Base-by-base conservation (phyloP, 35 echinoderm and acorn worm species). In the Eucidaris tribuloides region DNA sequence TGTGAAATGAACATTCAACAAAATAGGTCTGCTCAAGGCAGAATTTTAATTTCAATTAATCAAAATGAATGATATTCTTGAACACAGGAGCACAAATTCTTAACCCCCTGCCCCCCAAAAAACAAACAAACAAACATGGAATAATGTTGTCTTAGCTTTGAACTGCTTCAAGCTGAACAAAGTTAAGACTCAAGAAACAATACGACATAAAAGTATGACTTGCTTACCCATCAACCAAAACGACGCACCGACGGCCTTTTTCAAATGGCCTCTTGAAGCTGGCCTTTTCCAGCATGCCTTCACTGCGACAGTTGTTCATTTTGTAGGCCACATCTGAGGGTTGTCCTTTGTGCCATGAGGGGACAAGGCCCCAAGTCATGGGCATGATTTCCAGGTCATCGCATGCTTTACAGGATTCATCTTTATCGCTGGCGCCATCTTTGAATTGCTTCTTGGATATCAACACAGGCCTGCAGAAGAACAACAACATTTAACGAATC, bases 311-410 rank as follows among this genome's bases (percentile, higher is more conserved):
- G 61, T 99, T 99, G 58, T 93, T 99, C 87, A 92, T 99, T 70
- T 92, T 93, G 91, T 90, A 99, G 14, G 86, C 45, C 41, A 99
- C 28, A 27, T 56, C 48, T 32, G 40, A 66, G 15, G 90, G 89
- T 60, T 92, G 62, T 35, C 96, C 96, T 80, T 99, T 93, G 58
- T 99, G 96, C 90, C 96, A 99, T 5, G 86, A 83, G 11, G 96
- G 96, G 2, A 99, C 96, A 28, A 99, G 80, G 32, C 96, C 96
- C 96, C 96, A 99, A 29, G 89, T 87, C 96, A 99, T 99, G 31
- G 86, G 78, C 7, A 76, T 86, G 17, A 99, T 80, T 31, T 79
- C 65, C 29, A 66, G 76, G 23, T 99, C 96, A 62, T 90, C 90
- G 18, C 35, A 29, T 14, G 78, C 57, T 48, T 82, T 57, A 15